Conservation (phyloP, 2,113 vertebrate species). For the Pungitius pungitius region DNA sequence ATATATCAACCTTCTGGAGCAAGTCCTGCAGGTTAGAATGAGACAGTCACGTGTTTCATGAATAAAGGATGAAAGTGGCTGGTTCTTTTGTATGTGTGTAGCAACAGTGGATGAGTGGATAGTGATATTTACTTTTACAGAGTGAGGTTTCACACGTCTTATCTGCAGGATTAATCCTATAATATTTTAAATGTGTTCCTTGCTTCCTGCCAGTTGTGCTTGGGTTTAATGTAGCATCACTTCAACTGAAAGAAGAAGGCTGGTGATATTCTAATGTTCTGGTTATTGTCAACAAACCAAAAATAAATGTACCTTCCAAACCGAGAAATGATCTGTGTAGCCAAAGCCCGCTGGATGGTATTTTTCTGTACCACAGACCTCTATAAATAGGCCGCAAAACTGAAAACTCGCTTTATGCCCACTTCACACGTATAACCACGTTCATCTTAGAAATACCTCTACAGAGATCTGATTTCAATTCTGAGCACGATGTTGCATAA, state of each 20-base stretch:
- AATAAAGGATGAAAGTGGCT: slow-evolving; percentile 29
- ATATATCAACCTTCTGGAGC: slow-evolving; percentile 93
- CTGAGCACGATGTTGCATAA: slow-evolving; percentile 18
- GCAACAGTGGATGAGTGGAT: background rate
- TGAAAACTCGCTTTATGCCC: background rate
- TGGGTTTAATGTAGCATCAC: background rate
- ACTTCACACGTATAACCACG: background rate
- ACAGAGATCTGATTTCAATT: slow-evolving; percentile 1
- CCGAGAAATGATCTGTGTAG: background rate
- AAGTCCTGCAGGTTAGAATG: slow-evolving; percentile 88
- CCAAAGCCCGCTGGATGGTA: background rate
- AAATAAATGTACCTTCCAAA: background rate
- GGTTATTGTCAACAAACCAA: background rate
- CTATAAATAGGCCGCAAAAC: background rate
- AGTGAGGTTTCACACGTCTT: slow-evolving; percentile 15
- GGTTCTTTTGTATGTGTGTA: background rate
- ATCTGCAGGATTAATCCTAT: slow-evolving; percentile 10
- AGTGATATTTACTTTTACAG: slow-evolving; percentile 12
- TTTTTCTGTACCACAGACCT: background rate
- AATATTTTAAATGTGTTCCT: background rate
- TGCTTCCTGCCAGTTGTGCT: slow-evolving; percentile 11
- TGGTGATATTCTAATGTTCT: background rate
- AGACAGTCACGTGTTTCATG: slow-evolving; percentile 9
- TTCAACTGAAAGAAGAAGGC: background rate
- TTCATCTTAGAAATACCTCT: background rate